phyloP scores from a whole-genome alignment of 2,797 vertebrate species.

The Protosalanx chinensis region DNA sequence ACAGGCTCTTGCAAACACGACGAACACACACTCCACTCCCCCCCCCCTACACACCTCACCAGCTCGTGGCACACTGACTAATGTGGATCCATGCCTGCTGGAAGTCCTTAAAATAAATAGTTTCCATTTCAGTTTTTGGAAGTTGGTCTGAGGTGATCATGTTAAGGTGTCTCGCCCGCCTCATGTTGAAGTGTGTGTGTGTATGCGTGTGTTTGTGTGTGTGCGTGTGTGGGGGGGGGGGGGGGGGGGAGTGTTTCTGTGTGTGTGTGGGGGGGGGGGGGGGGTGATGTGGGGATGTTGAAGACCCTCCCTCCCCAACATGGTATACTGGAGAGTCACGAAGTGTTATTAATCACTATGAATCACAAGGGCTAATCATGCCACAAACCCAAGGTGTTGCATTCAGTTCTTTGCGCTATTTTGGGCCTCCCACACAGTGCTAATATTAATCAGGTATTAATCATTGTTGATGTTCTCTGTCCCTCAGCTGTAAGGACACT shows the following conservation, averaged over 20 bases:
- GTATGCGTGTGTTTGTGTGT: no score
- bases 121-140: no score
- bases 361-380: constrained; percentile 1
- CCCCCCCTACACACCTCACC: background rate
- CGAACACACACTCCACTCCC: background rate
- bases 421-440: background rate
- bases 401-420: background rate
- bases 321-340: background rate
- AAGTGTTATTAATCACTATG: constrained; percentile 10
- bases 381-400: background rate
- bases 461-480: background rate
- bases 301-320: background rate
- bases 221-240: no score
- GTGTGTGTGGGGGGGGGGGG: background rate
- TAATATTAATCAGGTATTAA: constrained; percentile 7
- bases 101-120: background rate
- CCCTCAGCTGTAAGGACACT: background rate
- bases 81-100: background rate
- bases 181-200: no score
- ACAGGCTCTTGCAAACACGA: background rate
- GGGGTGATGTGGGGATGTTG: background rate
- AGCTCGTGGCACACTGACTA: background rate
- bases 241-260: no score
- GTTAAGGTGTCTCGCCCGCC: no score
- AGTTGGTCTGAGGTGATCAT: no score